Evolutionary conservation across 2,888 invertebrate genomes (phyloP).

Genomic region (Diogma glabrata): DNA sequence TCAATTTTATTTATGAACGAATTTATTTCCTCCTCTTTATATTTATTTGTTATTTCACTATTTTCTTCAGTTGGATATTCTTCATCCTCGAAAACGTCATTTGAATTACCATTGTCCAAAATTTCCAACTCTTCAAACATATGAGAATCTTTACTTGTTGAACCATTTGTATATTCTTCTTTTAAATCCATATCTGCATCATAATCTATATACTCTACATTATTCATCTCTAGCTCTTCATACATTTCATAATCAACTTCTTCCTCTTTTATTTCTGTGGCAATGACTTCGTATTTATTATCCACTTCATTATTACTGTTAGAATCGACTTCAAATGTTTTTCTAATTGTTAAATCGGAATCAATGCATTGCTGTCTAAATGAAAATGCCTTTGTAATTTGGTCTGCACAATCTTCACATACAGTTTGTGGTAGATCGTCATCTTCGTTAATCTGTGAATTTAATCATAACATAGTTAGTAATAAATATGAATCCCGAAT

Average conservation of each 20-base stretch:
- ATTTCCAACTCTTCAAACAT: conserved; percentile 3
- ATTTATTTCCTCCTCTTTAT: neutral
- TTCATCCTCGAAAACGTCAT: too few species aligned
- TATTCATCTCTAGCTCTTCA: neutral
- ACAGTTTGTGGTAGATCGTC: conserved; percentile 5
- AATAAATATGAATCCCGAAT: too few species aligned
- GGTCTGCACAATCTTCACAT: neutral
- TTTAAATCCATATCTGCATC: neutral
- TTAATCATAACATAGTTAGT: too few species aligned
- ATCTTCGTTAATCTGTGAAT: neutral
- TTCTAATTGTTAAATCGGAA: neutral
- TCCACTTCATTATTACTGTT: too few species aligned
- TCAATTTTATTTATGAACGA: too few species aligned
- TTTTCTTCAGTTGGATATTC: neutral
- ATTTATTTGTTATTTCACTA: neutral
- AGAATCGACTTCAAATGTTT: neutral
- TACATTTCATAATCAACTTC: neutral
- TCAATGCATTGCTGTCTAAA: neutral
- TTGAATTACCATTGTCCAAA: neutral
- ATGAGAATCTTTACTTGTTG: too few species aligned
- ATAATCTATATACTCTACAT: neutral
- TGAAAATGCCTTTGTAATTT: neutral
- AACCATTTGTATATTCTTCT: too few species aligned
- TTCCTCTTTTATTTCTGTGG: neutral
- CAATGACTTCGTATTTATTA: too few species aligned